Conservation (phyloP, 1,140 invertebrate species). For the Leguminivora glycinivorella region DNA sequence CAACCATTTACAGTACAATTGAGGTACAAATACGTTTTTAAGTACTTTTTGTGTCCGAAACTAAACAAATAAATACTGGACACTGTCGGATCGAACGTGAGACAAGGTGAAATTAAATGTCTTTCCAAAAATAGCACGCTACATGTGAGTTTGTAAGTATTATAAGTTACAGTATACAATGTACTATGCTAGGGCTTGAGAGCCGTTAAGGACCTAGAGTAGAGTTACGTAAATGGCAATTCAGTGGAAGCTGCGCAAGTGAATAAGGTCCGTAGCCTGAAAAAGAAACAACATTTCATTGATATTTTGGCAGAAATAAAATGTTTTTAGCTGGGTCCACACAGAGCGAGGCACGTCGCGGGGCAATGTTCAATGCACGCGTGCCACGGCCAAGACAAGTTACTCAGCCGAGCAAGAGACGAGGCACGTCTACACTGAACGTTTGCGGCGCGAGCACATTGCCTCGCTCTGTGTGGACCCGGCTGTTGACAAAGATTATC, state of each 20-base stretch:
- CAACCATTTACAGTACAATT: constrained; percentile 8
- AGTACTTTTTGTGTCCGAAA: constrained; percentile 18
- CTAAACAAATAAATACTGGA: constrained; percentile 58
- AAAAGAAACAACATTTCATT: constrained; percentile 33
- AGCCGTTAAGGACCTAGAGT: constrained; percentile 41
- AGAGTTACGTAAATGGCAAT: constrained; percentile 64
- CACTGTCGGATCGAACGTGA: constrained; percentile 51
- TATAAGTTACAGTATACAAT: constrained; percentile 61
- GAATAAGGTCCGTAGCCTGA: constrained; percentile 45
- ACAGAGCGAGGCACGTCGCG: too few species aligned
- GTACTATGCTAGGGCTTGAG: constrained; percentile 56
- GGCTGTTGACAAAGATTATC: too few species aligned
- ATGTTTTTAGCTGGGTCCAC: too few species aligned
- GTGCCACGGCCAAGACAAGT: too few species aligned
- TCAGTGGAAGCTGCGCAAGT: constrained; percentile 63
- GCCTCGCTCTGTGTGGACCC: too few species aligned
- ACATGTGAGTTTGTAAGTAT: constrained; percentile 44
- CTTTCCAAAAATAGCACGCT: constrained; percentile 56
- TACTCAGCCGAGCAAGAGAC: too few species aligned
- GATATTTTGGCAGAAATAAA: background rate
- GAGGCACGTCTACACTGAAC: too few species aligned
- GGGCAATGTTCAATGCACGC: too few species aligned
- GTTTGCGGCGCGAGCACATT: too few species aligned
- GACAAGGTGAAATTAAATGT: constrained; percentile 53
- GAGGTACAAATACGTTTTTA: constrained; percentile 5